Base-by-base conservation (phyloP, 2,797 vertebrate species). In the Lycodopsis pacificus region DNA sequence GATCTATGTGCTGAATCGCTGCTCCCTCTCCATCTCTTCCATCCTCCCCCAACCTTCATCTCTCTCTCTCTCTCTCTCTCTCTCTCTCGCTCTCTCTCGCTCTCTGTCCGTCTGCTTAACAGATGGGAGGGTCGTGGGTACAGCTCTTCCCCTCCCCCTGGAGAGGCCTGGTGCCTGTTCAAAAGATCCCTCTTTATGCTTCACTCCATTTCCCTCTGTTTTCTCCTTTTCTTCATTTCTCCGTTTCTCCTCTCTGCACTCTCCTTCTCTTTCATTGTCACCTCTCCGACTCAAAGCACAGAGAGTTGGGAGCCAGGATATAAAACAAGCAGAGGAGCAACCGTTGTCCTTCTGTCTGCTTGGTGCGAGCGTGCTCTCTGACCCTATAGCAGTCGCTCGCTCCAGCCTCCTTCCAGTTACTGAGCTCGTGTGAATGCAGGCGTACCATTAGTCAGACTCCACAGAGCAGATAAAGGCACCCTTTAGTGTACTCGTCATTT, bases 91-190 rank as follows among this genome's bases (percentile, higher is more conserved):
- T 80, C 77, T 36, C 65, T 77, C 77, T 59, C 78, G 65, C 79
- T 69, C 80, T 80, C 76, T 38, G 86, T 92, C 91, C 88, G 93
- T 93, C 91, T 94, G 94, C 89, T 95, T 93, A 96, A 88, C 93
- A 95, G 91, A 96, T 96, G 90, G 91, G 91, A 95, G 95, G 93
- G 92, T 95, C 88, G 85, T 87, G 89, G 90, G 91, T 90, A 90
- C 83, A 92, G 87, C 92, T 90, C 92, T 90, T 89, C 88, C 91
- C 88, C 94, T 94, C 88, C 88, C 86, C 92, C 89, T 86, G 86
- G 93, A 95, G 88, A 95, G 94, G 90, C 90, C 83, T 93, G 85
- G 91, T 93, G 91, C 92, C 93, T 94, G 94, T 93, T 95, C 95
- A 88, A 88, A 92, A 86, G 86, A 92, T 94, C 82, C 83, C 83